phyloP scores from a whole-genome alignment of 2,888 invertebrate genomes.

The Koerneria pararmatus region DNA sequence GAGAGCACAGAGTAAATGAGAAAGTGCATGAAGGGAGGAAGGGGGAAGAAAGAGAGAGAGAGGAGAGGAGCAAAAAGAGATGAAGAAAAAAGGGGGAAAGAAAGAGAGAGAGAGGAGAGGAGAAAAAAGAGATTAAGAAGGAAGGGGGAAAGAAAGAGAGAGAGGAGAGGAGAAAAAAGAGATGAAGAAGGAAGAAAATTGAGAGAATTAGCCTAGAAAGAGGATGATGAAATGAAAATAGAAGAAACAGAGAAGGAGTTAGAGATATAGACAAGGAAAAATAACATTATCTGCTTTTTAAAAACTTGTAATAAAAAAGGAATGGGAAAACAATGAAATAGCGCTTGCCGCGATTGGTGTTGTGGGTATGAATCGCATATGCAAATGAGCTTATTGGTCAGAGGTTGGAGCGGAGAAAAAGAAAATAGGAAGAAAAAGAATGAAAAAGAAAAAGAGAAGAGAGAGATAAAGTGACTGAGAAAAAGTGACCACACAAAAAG shows the following conservation, averaged over 20 bases:
- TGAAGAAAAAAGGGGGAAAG: not conserved
- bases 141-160: constrained; percentile 1
- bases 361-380: no score
- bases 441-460: no score
- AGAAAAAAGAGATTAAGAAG: not conserved
- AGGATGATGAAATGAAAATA: not conserved
- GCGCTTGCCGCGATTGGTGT: no score
- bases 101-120: not conserved
- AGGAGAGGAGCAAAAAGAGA: not conserved
- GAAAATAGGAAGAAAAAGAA: no score
- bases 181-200: not conserved
- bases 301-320: not conserved
- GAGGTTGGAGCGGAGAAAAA: no score
- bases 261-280: not conserved
- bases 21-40: not conserved
- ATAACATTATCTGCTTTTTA: not conserved
- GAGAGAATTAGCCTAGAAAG: not conserved
- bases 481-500: no score
- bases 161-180: not conserved
- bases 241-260: not conserved
- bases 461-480: no score
- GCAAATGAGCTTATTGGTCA: no score
- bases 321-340: not conserved
- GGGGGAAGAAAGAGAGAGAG: not conserved
- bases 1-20: no score